Conservation (phyloP, 2,113 vertebrate species). For the Tychaedon coryphoeus region DNA sequence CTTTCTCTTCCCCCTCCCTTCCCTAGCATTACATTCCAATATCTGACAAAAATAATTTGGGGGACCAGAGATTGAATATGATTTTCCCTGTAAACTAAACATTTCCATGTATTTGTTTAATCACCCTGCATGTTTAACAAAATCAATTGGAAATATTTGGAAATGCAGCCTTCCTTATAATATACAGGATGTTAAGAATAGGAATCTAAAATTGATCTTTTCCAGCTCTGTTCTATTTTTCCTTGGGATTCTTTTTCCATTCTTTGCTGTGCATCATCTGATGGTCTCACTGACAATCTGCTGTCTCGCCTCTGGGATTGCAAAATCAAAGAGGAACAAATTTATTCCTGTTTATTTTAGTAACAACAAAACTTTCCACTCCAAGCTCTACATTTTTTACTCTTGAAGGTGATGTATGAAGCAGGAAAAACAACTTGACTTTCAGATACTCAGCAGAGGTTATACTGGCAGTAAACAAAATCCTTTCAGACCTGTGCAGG, state of each 20-base stretch:
- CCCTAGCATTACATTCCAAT: background rate
- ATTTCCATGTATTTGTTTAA: background rate
- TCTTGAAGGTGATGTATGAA: constrained; percentile 17
- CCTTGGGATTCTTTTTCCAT: background rate
- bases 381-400: background rate
- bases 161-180: background rate
- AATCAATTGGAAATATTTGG: background rate
- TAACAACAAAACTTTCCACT: background rate
- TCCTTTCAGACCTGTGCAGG: background rate
- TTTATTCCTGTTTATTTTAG: constrained; percentile 35
- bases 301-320: background rate
- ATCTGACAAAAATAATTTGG: background rate
- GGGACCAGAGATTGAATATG: background rate
- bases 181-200: background rate
- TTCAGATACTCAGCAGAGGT: constrained; percentile 33
- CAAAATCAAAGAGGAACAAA: background rate
- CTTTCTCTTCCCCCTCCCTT: background rate
- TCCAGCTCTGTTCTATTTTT: background rate
- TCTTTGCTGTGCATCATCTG: background rate
- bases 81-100: background rate
- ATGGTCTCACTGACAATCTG: background rate
- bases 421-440: background rate
- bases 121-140: fast-evolving
- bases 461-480: constrained; percentile 15
- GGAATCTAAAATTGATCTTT: background rate